A percentile compares a stretch with the other conserved stretches of the same genome.
Conservation (phyloP, 1,140 invertebrate genomes). For the Papilio aristodemus region DNA sequence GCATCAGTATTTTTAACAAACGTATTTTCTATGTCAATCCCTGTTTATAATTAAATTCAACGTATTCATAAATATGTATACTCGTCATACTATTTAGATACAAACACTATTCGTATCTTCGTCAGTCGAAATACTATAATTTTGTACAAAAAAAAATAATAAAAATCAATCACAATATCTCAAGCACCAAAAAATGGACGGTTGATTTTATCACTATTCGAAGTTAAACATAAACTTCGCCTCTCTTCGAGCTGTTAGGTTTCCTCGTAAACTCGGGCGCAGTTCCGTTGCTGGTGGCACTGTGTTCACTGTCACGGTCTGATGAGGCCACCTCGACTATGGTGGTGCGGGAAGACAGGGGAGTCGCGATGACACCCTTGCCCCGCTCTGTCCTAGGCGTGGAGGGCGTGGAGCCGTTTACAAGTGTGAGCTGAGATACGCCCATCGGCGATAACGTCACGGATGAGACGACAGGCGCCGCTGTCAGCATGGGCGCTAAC, state of each 20-base stretch:
- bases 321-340: slow-evolving; percentile 59
- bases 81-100: slow-evolving; percentile 33
- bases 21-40: slow-evolving; percentile 57
- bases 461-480: slow-evolving; percentile 80
- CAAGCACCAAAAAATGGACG: slow-evolving; percentile 32
- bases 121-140: slow-evolving; percentile 21
- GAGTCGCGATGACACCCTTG: slow-evolving; percentile 48
- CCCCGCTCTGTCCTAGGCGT: slow-evolving; percentile 60
- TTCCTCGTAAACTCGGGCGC: slow-evolving; percentile 59
- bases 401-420: slow-evolving; percentile 70
- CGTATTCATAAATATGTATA: slow-evolving; percentile 36
- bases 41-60: slow-evolving; percentile 58
- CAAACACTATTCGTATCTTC: slow-evolving; percentile 21
- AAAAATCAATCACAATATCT: slow-evolving; percentile 36
- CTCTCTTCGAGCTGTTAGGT: slow-evolving; percentile 74
- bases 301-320: slow-evolving; percentile 68
- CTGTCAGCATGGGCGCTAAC: slow-evolving; percentile 81
- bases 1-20: slow-evolving; percentile 13
- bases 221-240: slow-evolving; percentile 81
- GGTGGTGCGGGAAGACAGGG: slow-evolving; percentile 55
- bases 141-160: slow-evolving; percentile 28
- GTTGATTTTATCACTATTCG: slow-evolving; percentile 28
- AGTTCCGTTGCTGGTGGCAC: slow-evolving; percentile 51
- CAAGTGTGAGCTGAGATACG: slow-evolving; percentile 71
- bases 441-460: slow-evolving; percentile 73